Conservation (phyloP, 2,113 vertebrate genomes). For the Phalacrocorax pelagicus region DNA sequence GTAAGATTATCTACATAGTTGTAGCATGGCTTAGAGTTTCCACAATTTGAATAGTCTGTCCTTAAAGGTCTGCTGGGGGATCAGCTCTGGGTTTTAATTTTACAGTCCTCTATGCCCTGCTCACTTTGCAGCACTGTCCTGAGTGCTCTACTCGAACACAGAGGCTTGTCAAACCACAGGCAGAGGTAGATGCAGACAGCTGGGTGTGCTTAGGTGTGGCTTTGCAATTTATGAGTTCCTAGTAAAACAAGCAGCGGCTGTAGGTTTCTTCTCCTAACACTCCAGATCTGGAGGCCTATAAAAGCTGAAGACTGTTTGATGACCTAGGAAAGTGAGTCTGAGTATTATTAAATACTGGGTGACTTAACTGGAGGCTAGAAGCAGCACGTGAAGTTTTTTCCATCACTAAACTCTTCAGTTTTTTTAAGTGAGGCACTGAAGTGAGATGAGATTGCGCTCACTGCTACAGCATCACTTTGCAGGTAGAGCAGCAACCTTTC, state of each 20-base stretch:
- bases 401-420: background rate
- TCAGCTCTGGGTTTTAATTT: background rate
- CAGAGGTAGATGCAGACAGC: background rate
- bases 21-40: background rate
- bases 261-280: background rate
- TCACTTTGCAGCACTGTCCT: background rate
- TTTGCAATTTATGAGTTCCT: background rate
- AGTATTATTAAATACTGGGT: background rate
- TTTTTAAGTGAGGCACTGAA: background rate
- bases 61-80: background rate
- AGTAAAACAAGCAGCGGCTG: background rate
- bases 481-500: background rate
- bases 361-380: background rate
- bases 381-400: background rate
- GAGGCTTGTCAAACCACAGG: background rate
- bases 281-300: background rate
- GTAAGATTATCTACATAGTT: background rate
- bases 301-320: background rate
- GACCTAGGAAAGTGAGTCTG: background rate
- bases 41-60: background rate
- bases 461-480: too few species aligned
- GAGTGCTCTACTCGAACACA: background rate
- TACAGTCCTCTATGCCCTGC: background rate
- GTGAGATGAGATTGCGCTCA: background rate
- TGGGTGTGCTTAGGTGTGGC: background rate